A percentile compares a stretch with the other conserved stretches of the same genome.
These are phyloP conservation scores for Eupsittula cactorum DNA, from an alignment of 2,113 vertebrate species.

Conservation along the genomic window DNA sequence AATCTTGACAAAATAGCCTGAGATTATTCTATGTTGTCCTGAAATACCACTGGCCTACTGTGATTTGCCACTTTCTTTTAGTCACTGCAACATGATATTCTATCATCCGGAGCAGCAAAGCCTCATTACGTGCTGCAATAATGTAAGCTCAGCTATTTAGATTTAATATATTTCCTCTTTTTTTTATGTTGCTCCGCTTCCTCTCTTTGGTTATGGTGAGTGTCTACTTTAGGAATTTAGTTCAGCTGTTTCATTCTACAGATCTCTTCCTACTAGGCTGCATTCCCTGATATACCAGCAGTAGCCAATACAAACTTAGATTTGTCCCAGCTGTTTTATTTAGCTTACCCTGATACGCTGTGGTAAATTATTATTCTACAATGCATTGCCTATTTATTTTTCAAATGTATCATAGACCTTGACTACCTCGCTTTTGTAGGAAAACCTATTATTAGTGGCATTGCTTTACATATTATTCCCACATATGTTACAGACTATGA, in stretches of 20 bases:
- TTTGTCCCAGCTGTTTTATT: constrained; percentile 22
- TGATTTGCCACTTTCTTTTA: neutral
- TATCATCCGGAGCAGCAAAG: neutral
- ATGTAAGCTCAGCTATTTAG: neutral
- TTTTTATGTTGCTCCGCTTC: neutral
- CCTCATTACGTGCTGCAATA: neutral
- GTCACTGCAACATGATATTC: neutral
- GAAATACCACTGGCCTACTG: neutral
- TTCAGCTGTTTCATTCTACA: neutral
- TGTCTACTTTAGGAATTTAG: neutral
- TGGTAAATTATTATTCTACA: constrained; percentile 39
- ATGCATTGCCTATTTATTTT: constrained; percentile 33
- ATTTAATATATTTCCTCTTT: neutral
- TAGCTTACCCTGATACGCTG: neutral
- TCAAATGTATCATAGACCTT: neutral
- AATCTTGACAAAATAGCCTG: neutral
- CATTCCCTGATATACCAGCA: neutral
- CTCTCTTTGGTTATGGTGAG: neutral
- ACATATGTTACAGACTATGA: constrained; percentile 16
- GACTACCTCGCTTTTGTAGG: neutral
- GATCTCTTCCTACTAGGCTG: neutral
- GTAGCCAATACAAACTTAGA: neutral
- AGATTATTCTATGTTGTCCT: neutral
- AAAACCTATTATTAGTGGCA: neutral
- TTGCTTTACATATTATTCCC: constrained; percentile 33